phyloP scores from a whole-genome alignment of 2,113 vertebrate genomes.

The Variabilichromis moorii region DNA sequence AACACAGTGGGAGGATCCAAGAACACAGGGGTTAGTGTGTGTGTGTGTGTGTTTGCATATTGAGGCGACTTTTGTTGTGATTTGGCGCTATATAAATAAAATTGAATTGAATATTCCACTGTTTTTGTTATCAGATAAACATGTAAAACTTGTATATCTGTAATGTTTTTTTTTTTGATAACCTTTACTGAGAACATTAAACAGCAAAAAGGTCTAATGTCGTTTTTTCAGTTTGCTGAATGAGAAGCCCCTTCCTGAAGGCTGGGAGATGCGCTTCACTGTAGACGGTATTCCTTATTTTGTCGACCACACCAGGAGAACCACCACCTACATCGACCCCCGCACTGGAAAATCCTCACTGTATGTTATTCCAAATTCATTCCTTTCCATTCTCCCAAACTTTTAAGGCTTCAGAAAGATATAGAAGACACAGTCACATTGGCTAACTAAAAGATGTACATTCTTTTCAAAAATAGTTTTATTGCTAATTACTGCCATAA shows the following conservation, averaged over 20 bases:
- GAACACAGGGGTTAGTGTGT: slow-evolving; percentile 85
- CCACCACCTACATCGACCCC: slow-evolving; percentile 96
- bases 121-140: neutral
- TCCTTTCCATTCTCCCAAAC: neutral
- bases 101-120: neutral
- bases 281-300: slow-evolving; percentile 97
- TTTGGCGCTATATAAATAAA: too few species aligned
- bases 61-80: too few species aligned
- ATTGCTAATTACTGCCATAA: neutral
- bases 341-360: slow-evolving; percentile 95
- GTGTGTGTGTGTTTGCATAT: slow-evolving; percentile 1
- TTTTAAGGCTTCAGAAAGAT: neutral
- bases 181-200: neutral
- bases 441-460: neutral
- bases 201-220: neutral
- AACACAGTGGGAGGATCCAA: slow-evolving; percentile 97
- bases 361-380: slow-evolving; percentile 63
- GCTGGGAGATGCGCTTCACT: slow-evolving; percentile 99
- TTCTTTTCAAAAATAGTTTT: neutral
- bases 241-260: slow-evolving; percentile 95
- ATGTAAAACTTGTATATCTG: neutral
- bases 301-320: slow-evolving; percentile 94
- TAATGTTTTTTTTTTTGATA: neutral
- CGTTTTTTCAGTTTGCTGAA: slow-evolving; percentile 79
- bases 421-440: neutral